phyloP scores from a whole-genome alignment of 2,888 invertebrate species.

The Cheilosia urbana region DNA sequence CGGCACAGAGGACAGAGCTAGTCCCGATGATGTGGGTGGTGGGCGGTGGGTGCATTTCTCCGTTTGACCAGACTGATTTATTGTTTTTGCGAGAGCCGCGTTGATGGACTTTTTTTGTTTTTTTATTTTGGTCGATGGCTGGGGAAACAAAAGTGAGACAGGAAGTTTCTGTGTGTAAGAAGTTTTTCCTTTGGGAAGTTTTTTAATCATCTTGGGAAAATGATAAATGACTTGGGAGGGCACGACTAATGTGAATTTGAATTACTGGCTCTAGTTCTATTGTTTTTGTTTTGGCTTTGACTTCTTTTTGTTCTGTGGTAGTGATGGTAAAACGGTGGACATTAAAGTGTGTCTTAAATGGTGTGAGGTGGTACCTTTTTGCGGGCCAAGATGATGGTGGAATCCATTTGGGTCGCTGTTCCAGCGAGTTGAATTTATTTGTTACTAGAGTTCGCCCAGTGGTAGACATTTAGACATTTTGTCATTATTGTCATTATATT shows the following conservation, averaged over 20 bases:
- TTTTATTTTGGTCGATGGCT: neutral
- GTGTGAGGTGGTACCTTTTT: neutral
- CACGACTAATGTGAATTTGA: constrained; percentile 72
- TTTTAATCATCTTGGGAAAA: constrained; percentile 68
- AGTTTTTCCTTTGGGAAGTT: constrained; percentile 42
- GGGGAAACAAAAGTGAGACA: constrained; percentile 42
- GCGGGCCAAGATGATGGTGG: neutral
- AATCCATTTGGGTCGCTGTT: no score
- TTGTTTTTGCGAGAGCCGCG: constrained; percentile 65
- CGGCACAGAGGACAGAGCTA: neutral
- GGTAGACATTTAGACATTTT: no score
- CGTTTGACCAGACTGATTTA: constrained; percentile 73
- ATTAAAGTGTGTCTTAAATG: constrained; percentile 15
- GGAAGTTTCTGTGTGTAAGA: constrained; percentile 32
- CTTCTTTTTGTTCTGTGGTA: constrained; percentile 8
- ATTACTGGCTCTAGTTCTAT: constrained; percentile 59
- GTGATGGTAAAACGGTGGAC: constrained; percentile 13
- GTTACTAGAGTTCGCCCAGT: no score
- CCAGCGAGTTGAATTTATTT: no score
- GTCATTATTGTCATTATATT: no score
- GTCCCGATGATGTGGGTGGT: constrained; percentile 21
- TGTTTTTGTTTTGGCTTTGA: constrained; percentile 36
- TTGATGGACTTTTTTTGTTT: constrained; percentile 67
- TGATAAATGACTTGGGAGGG: constrained; percentile 68
- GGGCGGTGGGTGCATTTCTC: constrained; percentile 14